phyloP scores from a whole-genome alignment of 2,888 invertebrate genomes.

The Tenthredo distinguenda region DNA sequence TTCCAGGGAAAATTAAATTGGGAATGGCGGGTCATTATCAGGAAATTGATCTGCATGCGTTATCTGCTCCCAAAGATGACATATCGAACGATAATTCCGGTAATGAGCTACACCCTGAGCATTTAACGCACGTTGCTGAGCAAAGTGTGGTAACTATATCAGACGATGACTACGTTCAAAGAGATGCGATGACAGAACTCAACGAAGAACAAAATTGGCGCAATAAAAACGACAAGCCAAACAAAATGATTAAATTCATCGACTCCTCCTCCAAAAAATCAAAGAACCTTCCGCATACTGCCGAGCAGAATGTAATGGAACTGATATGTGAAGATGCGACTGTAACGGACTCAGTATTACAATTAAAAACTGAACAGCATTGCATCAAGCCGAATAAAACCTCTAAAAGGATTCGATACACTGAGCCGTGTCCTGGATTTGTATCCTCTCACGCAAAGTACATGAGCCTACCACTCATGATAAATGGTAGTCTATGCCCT shows the following conservation, averaged over 20 bases:
- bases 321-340: conserved; percentile 5
- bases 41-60: background rate
- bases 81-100: background rate
- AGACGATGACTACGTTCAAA: background rate
- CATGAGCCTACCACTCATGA: conserved; percentile 23
- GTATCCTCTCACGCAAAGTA: conserved; percentile 34
- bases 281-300: conserved; percentile 9
- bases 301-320: conserved; percentile 15
- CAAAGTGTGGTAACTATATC: background rate
- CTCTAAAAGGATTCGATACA: conserved; percentile 1
- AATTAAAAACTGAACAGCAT: background rate
- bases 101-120: background rate
- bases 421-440: conserved; percentile 37
- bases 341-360: background rate
- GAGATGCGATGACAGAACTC: background rate
- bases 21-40: conserved; percentile 1
- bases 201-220: conserved; percentile 44
- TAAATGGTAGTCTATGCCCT: conserved; percentile 27
- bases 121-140: background rate
- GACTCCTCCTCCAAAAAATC: too few relatives aligned
- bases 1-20: conserved; percentile 10
- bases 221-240: conserved; percentile 32
- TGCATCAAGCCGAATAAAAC: background rate
- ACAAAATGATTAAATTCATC: conserved; percentile 19
- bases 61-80: background rate